Conservation (phyloP, 2,888 invertebrate species). For the Atrina japonica region DNA sequence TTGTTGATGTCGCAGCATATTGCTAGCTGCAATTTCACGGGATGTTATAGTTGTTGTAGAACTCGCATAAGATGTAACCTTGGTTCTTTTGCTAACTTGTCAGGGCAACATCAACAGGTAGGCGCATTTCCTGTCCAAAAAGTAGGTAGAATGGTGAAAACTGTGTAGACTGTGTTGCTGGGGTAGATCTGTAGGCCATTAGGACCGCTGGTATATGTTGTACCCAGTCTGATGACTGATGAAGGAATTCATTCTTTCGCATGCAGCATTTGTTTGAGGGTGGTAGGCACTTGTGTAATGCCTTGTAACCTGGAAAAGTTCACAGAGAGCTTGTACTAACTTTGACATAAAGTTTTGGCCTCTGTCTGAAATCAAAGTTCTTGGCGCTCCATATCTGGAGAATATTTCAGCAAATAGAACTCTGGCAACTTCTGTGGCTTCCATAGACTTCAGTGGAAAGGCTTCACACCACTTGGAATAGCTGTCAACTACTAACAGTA, state of each 20-base stretch:
- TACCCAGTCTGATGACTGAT: conserved; percentile 45
- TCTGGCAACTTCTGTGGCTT: conserved; percentile 40
- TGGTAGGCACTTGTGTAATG: conserved; percentile 50
- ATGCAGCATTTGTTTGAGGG: conserved; percentile 49
- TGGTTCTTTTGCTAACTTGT: conserved; percentile 29
- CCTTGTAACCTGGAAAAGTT: conserved; percentile 46
- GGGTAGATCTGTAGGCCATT: conserved; percentile 44
- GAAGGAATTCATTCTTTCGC: conserved; percentile 47
- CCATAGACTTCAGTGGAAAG: conserved; percentile 42
- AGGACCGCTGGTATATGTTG: conserved; percentile 44
- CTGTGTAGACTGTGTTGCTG: conserved; percentile 45
- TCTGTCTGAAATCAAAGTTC: conserved; percentile 43
- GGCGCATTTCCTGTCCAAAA: conserved; percentile 31
- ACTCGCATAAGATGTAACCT: conserved; percentile 12
- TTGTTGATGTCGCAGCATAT: conserved; percentile 32
- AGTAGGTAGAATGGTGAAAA: conserved; percentile 51
- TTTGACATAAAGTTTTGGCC: conserved; percentile 54
- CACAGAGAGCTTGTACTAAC: conserved; percentile 49
- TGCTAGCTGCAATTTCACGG: conserved; percentile 29
- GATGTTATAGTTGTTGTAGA: conserved; percentile 24
- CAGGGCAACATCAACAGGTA: conserved; percentile 35
- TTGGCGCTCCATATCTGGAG: conserved; percentile 49
- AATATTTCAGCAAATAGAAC: conserved; percentile 47
- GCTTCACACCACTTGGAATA: conserved; percentile 52
- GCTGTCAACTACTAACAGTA: conserved; percentile 48